Percentiles rank a stretch among this genome's conserved stretches.
Conservation (phyloP, 2,797 vertebrate genomes). For the Diglossa cyanea region DNA sequence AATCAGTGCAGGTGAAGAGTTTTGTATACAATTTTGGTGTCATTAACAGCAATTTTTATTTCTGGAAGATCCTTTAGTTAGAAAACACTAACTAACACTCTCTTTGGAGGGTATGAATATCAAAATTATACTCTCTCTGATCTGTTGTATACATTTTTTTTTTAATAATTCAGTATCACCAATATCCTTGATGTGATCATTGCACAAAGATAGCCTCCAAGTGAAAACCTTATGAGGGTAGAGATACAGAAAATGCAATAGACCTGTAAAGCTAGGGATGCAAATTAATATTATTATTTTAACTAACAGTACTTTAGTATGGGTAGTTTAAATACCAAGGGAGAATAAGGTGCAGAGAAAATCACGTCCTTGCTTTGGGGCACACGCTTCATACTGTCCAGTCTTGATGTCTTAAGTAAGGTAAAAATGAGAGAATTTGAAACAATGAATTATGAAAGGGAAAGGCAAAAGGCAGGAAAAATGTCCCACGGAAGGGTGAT, state of each 20-base stretch:
- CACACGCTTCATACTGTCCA: neutral
- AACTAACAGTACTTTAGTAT: neutral
- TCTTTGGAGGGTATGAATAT: neutral
- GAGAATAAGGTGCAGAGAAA: neutral
- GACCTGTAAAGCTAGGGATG: neutral
- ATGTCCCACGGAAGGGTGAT: constrained; percentile 40
- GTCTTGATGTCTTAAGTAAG: constrained; percentile 16
- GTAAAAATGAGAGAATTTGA: constrained; percentile 33
- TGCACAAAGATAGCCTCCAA: neutral
- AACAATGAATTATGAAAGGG: constrained; percentile 17
- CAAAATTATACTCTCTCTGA: neutral
- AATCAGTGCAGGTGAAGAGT: neutral
- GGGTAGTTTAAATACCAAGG: neutral
- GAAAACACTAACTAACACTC: neutral
- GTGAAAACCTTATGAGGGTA: neutral
- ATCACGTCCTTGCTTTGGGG: constrained; percentile 32
- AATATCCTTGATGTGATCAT: neutral
- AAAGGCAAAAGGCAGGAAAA: constrained; percentile 27
- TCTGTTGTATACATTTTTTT: neutral
- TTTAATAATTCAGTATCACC: neutral
- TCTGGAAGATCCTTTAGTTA: neutral
- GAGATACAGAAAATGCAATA: neutral
- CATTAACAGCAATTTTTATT: neutral
- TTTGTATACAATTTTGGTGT: neutral
- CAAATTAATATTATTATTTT: constrained; percentile 15